Evolutionary conservation across 2,888 invertebrate species (phyloP).

Genomic region (Boloria euphrosyne): DNA sequence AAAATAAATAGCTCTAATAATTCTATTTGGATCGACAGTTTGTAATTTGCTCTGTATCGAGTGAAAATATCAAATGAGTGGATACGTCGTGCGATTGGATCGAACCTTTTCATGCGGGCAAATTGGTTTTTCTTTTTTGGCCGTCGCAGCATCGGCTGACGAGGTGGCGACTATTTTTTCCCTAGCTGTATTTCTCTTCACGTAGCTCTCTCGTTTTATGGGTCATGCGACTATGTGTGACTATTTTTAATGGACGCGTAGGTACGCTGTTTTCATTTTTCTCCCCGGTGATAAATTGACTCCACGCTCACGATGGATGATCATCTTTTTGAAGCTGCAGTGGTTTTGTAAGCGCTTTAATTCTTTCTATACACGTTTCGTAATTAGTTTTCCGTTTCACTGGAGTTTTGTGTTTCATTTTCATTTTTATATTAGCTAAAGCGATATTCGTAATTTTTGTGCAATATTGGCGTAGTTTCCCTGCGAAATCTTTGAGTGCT

Average conservation of each 20-base stretch:
- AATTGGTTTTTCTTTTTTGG: slow-evolving; percentile 81
- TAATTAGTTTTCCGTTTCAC: slow-evolving; percentile 43
- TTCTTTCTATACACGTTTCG: slow-evolving; percentile 40
- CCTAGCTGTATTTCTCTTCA: slow-evolving; percentile 75
- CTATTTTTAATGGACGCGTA: slow-evolving; percentile 79
- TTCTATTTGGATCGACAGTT: slow-evolving; percentile 63
- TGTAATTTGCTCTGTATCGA: slow-evolving; percentile 78
- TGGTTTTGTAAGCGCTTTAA: slow-evolving; percentile 42
- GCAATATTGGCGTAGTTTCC: slow-evolving; percentile 18
- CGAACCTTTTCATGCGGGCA: slow-evolving; percentile 80
- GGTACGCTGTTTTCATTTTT: slow-evolving; percentile 74
- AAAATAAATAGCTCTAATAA: slow-evolving; percentile 73
- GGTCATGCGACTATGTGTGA: slow-evolving; percentile 80
- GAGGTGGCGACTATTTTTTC: slow-evolving; percentile 71
- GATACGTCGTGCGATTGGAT: slow-evolving; percentile 75
- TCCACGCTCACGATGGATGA: slow-evolving; percentile 74
- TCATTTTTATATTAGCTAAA: slow-evolving; percentile 30
- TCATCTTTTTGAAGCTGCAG: slow-evolving; percentile 61
- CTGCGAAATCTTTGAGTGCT: slow-evolving; percentile 5
- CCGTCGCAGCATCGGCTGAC: slow-evolving; percentile 66
- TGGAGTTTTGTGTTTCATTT: slow-evolving; percentile 32
- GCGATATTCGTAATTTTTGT: slow-evolving; percentile 30
- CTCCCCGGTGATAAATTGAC: slow-evolving; percentile 77
- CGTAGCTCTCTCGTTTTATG: slow-evolving; percentile 78
- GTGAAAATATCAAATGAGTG: slow-evolving; percentile 81